Percentiles rank a stretch among this genome's conserved stretches.
phyloP scores from a whole-genome alignment of 2,113 vertebrate genomes.

The Apodemus speciosus region DNA sequence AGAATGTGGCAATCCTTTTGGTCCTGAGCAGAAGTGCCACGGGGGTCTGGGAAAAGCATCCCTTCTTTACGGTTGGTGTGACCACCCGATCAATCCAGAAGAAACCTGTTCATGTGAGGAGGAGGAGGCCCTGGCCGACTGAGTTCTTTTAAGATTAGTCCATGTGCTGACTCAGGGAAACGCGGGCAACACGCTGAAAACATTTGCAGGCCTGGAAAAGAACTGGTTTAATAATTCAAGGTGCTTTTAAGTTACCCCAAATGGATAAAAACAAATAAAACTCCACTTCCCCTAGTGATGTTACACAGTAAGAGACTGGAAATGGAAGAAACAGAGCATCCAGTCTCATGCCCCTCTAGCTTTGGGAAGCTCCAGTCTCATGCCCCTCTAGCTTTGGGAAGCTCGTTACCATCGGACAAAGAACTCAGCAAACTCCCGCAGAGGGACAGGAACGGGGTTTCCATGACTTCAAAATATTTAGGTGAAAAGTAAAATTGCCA shows the following conservation, averaged over 20 bases:
- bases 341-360: slow-evolving; percentile 16
- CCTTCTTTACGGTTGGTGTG: background rate
- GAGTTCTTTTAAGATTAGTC: slow-evolving; percentile 42
- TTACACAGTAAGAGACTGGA: slow-evolving; percentile 19
- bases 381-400: background rate
- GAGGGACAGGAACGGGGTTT: background rate
- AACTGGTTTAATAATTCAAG: slow-evolving; percentile 77
- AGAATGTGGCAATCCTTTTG: background rate
- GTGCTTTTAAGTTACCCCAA: slow-evolving; percentile 70
- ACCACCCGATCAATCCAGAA: background rate
- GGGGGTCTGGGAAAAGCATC: background rate
- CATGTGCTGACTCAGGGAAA: slow-evolving; percentile 70
- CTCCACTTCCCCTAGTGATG: slow-evolving; percentile 32
- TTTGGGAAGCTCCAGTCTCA: slow-evolving; percentile 5
- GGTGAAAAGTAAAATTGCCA: slow-evolving; percentile 36
- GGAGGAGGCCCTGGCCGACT: slow-evolving; percentile 29
- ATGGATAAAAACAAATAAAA: slow-evolving; percentile 72
- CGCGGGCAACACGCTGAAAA: slow-evolving; percentile 66
- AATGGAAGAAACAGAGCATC: slow-evolving; percentile 49
- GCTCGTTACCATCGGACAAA: background rate
- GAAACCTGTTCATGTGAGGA: background rate
- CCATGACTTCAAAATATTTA: slow-evolving; percentile 53
- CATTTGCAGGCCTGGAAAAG: slow-evolving; percentile 77
- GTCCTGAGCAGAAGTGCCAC: background rate
- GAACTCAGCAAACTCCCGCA: background rate